Conservation (phyloP, 2,888 invertebrate genomes). For the Meiosimyza platycephala region DNA sequence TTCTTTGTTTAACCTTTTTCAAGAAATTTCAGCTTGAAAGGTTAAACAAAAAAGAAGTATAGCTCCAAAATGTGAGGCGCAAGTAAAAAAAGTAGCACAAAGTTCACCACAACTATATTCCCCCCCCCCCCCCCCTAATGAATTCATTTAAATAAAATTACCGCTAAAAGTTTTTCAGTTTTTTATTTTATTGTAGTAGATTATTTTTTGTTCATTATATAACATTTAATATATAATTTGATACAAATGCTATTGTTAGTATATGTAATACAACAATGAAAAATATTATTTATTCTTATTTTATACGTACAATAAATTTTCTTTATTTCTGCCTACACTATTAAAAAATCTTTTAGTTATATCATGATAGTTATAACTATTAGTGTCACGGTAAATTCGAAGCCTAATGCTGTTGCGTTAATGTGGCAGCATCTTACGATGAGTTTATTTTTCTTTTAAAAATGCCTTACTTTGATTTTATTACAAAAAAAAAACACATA, state of each 20-base stretch:
- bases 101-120: too few species aligned
- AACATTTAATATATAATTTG: constrained; percentile 32
- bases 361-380: constrained; percentile 12
- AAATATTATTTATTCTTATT: constrained; percentile 23
- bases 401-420: not conserved
- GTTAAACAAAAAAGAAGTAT: too few species aligned
- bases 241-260: constrained; percentile 36
- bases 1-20: too few species aligned
- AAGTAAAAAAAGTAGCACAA: too few species aligned
- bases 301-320: constrained; percentile 1
- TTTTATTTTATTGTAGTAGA: constrained; percentile 2
- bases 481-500: not conserved
- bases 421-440: too few species aligned
- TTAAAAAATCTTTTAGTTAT: constrained; percentile 6
- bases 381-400: constrained; percentile 20
- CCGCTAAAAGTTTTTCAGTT: not conserved
- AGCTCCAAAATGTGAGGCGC: too few species aligned
- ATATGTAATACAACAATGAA: constrained; percentile 35
- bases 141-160: too few species aligned
- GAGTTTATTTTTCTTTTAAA: not conserved
- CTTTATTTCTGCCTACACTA: constrained; percentile 4
- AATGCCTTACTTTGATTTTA: not conserved
- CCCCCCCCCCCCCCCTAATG: too few species aligned
- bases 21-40: too few species aligned
- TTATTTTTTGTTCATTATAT: constrained; percentile 31